Conservation (phyloP, 1,140 invertebrate genomes). For the Eupeodes corollae region DNA sequence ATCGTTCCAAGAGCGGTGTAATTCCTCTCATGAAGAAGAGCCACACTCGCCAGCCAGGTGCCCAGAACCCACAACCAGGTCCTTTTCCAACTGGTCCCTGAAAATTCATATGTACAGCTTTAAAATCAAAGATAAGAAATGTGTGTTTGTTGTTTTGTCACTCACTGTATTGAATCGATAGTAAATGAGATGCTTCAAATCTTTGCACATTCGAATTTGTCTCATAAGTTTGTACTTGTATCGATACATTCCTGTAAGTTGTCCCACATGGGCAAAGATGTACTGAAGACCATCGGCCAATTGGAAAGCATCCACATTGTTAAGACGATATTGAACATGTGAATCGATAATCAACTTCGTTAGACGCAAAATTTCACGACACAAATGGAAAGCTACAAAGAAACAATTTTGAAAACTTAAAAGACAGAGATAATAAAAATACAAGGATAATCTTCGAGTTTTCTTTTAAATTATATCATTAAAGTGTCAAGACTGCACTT, state of each 20-base stretch:
- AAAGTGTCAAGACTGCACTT: too few relatives aligned
- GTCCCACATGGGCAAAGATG: constrained; percentile 98
- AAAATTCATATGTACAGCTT: constrained; percentile 9
- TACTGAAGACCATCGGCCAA: constrained; percentile 98
- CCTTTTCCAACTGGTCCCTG: constrained; percentile 96
- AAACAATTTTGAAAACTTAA: constrained; percentile 1
- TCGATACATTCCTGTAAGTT: constrained; percentile 98
- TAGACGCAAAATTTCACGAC: constrained; percentile 92
- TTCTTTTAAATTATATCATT: too few relatives aligned
- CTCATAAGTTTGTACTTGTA: constrained; percentile 99
- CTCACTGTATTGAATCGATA: constrained; percentile 97
- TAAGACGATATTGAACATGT: constrained; percentile 97
- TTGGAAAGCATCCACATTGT: constrained; percentile 99
- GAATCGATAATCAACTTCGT: constrained; percentile 98
- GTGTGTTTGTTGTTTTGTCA: constrained; percentile 8
- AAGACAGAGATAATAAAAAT: too few relatives aligned
- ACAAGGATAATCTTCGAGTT: too few relatives aligned
- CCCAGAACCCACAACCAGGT: constrained; percentile 98
- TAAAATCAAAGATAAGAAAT: constrained; percentile 2
- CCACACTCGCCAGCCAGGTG: constrained; percentile 99
- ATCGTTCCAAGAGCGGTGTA: constrained; percentile 92
- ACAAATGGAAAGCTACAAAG: constrained; percentile 87
- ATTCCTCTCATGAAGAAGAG: constrained; percentile 99
- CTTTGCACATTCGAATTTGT: constrained; percentile 99
- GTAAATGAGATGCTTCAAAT: constrained; percentile 98